Conservation (phyloP, 2,888 invertebrate species). For the Drosophila nr. perissopoda region DNA sequence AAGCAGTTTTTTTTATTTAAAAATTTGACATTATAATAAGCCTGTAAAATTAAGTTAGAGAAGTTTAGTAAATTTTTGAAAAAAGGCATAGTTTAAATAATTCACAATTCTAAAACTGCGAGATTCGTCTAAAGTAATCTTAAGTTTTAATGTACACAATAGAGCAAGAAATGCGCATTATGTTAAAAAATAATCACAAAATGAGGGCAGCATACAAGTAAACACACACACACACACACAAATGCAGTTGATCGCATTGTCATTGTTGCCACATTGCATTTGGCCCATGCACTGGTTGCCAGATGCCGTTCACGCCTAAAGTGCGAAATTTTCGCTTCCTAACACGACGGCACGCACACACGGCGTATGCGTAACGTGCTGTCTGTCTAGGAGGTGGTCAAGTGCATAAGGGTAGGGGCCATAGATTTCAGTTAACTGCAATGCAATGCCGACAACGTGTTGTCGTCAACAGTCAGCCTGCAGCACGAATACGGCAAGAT, state of each 20-base stretch:
- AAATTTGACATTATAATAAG: neutral
- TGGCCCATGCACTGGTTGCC: constrained; percentile 20
- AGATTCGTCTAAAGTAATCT: neutral
- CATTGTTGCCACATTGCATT: constrained; percentile 28
- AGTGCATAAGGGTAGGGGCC: constrained; percentile 33
- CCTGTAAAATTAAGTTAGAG: neutral
- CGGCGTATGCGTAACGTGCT: constrained; percentile 50
- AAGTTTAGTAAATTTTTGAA: neutral
- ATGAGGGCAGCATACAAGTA: constrained; percentile 11
- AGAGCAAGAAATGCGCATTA: constrained; percentile 10
- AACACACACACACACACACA: neutral
- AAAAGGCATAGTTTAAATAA: neutral
- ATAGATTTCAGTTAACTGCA: constrained; percentile 72
- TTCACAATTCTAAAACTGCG: neutral
- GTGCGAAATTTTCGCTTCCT: constrained; percentile 39
- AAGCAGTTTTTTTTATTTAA: neutral
- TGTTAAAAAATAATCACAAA: constrained; percentile 14
- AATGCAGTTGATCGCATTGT: constrained; percentile 20
- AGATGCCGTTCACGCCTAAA: constrained; percentile 30
- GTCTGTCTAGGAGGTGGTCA: constrained; percentile 34
- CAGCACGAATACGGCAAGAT: constrained; percentile 19
- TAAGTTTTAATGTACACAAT: neutral
- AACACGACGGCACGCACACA: constrained; percentile 50
- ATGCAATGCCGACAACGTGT: constrained; percentile 48
- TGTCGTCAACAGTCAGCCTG: constrained; percentile 53